These are phyloP conservation scores for Eulacestoma nigropectus DNA, from an alignment of 2,113 vertebrate genomes.

Conservation along the genomic window DNA sequence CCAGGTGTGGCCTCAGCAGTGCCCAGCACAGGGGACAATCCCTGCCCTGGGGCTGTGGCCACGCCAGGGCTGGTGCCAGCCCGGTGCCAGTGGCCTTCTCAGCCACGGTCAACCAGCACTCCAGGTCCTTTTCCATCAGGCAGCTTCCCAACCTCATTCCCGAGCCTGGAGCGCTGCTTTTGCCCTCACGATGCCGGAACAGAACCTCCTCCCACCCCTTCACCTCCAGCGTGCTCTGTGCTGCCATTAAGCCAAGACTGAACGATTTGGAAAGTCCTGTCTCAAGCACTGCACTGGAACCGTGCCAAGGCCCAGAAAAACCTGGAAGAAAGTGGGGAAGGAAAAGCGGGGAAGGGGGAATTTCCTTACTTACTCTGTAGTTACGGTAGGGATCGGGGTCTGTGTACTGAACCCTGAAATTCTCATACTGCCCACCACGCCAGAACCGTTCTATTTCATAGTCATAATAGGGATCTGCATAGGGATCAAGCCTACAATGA, in stretches of 20 bases:
- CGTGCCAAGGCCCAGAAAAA: neutral
- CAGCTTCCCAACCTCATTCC: neutral
- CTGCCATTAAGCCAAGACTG: neutral
- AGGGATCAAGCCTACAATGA: constrained; percentile 81
- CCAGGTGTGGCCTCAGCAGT: neutral
- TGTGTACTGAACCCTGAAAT: constrained; percentile 97
- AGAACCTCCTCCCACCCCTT: neutral
- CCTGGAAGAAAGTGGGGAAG: neutral
- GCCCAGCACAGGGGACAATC: neutral
- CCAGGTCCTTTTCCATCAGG: neutral
- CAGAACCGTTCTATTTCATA: constrained; percentile 94
- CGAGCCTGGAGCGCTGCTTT: neutral
- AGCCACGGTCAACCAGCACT: neutral
- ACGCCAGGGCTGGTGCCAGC: neutral
- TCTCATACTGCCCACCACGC: constrained; percentile 97
- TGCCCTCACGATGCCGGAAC: neutral
- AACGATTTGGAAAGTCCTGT: neutral
- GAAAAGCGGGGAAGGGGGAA: neutral
- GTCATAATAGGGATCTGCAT: constrained; percentile 92
- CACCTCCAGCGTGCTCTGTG: rapidly evolving
- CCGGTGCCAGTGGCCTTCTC: neutral
- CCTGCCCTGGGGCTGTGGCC: neutral
- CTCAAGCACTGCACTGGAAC: neutral
- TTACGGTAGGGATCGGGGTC: constrained; percentile 88
- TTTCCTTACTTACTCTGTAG: constrained; percentile 82